Percentiles rank a stretch among this genome's conserved stretches.
These are phyloP conservation scores for Iphiclides podalirius DNA, from an alignment of 2,888 invertebrate species.

Conservation along the genomic window DNA sequence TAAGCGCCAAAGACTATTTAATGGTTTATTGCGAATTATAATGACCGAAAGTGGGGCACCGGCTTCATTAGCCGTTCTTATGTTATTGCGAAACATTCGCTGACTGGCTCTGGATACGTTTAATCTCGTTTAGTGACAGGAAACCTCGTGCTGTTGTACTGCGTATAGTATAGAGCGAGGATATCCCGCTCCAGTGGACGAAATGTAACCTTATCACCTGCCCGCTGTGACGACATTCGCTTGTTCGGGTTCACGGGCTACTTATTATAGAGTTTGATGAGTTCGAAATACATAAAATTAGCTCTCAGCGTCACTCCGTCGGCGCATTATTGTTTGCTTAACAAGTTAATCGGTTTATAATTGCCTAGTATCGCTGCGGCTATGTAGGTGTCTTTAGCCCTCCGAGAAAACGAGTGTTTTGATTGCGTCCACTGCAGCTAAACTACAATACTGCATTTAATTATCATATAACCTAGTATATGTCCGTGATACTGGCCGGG, in stretches of 20 bases:
- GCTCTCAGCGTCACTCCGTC: constrained; percentile 36
- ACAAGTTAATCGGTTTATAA: constrained; percentile 23
- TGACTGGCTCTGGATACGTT: constrained; percentile 47
- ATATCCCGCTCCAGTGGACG: constrained; percentile 21
- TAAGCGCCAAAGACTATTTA: too few species aligned
- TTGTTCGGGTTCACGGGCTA: constrained; percentile 23
- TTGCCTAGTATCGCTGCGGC: constrained; percentile 9
- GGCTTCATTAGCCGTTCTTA: constrained; percentile 56
- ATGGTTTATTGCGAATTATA: constrained; percentile 31
- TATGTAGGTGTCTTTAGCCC: too few species aligned
- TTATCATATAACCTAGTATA: too few species aligned
- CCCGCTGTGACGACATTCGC: constrained; percentile 29
- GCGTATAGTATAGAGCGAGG: constrained; percentile 42
- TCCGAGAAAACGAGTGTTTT: too few species aligned
- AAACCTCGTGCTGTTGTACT: constrained; percentile 47
- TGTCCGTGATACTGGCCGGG: too few species aligned
- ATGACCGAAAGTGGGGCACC: constrained; percentile 32
- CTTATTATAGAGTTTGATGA: constrained; percentile 31
- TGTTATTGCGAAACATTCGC: constrained; percentile 59
- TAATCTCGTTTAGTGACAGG: constrained; percentile 71
- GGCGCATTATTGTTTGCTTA: constrained; percentile 24
- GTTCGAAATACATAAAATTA: constrained; percentile 39
- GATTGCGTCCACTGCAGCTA: too few species aligned
- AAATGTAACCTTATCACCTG: constrained; percentile 27
- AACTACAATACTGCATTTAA: too few species aligned